These are phyloP conservation scores for Oryzias dopingdopingensis DNA, from an alignment of 2,797 vertebrate genomes.

Conservation along the genomic window DNA sequence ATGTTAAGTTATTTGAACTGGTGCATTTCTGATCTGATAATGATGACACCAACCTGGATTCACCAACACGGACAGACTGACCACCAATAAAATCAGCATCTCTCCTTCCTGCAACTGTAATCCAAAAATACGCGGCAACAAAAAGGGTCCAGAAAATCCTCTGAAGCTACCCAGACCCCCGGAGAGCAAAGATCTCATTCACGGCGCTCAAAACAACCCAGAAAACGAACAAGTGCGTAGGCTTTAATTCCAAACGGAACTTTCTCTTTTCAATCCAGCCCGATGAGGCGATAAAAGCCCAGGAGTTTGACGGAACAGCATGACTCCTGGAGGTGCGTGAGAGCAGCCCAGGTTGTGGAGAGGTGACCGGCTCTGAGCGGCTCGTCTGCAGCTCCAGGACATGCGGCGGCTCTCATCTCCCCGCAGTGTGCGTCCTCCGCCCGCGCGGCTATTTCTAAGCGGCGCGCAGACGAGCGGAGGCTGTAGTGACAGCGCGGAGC, in stretches of 20 bases:
- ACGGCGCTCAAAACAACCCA: conserved; percentile 2
- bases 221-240: conserved; percentile 38
- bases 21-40: not conserved
- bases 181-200: conserved; percentile 35
- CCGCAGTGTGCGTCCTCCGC: conserved; percentile 32
- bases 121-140: conserved; percentile 25
- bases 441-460: conserved; percentile 51
- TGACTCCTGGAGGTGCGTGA: conserved; percentile 52
- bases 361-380: conserved; percentile 20
- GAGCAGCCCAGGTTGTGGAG: conserved; percentile 3
- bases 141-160: conserved; percentile 2
- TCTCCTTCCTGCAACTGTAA: conserved; percentile 29
- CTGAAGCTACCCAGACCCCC: conserved; percentile 26
- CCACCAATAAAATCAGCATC: conserved; percentile 54
- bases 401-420: conserved; percentile 58
- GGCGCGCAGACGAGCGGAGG: conserved; percentile 29
- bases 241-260: conserved; percentile 56
- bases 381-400: conserved; percentile 50
- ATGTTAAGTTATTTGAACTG: not conserved
- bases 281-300: conserved; percentile 40
- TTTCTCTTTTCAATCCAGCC: conserved; percentile 65
- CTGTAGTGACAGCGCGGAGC: conserved; percentile 56
- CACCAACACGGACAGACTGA: conserved; percentile 54
- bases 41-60: conserved; percentile 65
- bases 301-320: conserved; percentile 38